Base-by-base conservation (phyloP, 1,140 invertebrate species). In the Branchinecta lindahli region DNA sequence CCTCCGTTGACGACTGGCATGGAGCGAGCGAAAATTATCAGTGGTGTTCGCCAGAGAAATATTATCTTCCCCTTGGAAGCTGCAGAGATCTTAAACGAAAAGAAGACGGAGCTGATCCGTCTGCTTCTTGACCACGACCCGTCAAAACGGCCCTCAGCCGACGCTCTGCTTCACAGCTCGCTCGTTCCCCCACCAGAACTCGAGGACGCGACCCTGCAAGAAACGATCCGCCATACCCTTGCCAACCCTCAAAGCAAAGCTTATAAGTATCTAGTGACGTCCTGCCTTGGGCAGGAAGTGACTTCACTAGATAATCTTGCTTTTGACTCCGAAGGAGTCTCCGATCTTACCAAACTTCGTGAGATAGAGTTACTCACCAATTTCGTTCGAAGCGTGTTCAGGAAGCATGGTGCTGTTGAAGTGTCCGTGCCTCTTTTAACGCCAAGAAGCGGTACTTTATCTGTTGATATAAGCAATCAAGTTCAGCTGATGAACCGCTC, bases 51-150 rank as follows among this genome's bases (percentile, higher is more conserved):
- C 46, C 80, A 77, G 7, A 81, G 82, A 71, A 83, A 87, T 52
- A 85, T 92, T 61, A 77, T 82, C 20, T 82, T 95, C 47, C 88
- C 88, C 20, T 74, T 81, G 7, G 84, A 88, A 65, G 82, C 86
- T 76, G 76, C 79, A 52, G 80, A 83, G 69, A 72, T 77, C 33
- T 74, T 81, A 33, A 80, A 78, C 72, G 72, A 76, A 10, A 76
- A 79, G 70, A 78, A 82, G 77, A 75, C 73, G 44, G 45, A 76
- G 12, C 74, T 84, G 2, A 75, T 84, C 67, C 84, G 86, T 69
- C 93, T 88, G 88, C 79, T 96, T 46, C 78, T 96, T 44, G 86
- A 87, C 77, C 92, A 96, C 75, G 90, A 96, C 79, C 86, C 91
- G 0, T 84, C 82, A 68, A 81, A 85, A 73, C 81, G 94, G 21